A percentile compares a stretch with the other conserved stretches of the same genome.
Conservation (phyloP, 2,888 invertebrate species). For the Rhodophaea formosa region DNA sequence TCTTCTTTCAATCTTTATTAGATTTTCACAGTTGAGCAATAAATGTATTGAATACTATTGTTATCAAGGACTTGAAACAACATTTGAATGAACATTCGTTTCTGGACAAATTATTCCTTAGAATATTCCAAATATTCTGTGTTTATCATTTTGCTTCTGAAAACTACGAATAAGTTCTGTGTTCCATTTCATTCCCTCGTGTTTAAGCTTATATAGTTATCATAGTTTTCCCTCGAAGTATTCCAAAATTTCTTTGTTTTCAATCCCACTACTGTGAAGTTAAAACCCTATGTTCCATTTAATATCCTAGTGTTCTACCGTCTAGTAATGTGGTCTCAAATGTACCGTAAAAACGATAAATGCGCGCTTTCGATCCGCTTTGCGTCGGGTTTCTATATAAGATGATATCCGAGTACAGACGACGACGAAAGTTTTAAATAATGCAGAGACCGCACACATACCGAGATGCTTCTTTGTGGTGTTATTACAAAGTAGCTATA, state of each 20-base stretch:
- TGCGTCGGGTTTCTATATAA: slow-evolving; percentile 65
- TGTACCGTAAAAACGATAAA: slow-evolving; percentile 58
- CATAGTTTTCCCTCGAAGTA: no score
- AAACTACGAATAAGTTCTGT: no score
- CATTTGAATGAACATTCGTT: no score
- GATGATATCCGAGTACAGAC: slow-evolving; percentile 53
- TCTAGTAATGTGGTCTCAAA: slow-evolving; percentile 46
- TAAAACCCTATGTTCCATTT: slow-evolving; percentile 8
- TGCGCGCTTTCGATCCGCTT: slow-evolving; percentile 72
- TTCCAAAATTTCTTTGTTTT: not conserved
- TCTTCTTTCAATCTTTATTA: no score
- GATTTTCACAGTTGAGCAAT: no score
- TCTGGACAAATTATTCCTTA: no score
- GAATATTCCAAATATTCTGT: no score
- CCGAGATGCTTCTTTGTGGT: not conserved
- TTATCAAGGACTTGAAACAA: no score
- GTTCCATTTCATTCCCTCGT: no score
- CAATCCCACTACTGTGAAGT: not conserved
- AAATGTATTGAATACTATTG: no score
- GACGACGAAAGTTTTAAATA: slow-evolving; percentile 35
- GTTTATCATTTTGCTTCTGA: no score
- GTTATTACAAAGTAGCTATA: not conserved
- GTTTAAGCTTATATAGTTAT: no score
- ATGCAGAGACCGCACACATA: not conserved
- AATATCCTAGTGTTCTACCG: slow-evolving; percentile 14